These are phyloP conservation scores for Cygnus buccinator DNA, from an alignment of 2,113 vertebrate genomes.

Conservation along the genomic window DNA sequence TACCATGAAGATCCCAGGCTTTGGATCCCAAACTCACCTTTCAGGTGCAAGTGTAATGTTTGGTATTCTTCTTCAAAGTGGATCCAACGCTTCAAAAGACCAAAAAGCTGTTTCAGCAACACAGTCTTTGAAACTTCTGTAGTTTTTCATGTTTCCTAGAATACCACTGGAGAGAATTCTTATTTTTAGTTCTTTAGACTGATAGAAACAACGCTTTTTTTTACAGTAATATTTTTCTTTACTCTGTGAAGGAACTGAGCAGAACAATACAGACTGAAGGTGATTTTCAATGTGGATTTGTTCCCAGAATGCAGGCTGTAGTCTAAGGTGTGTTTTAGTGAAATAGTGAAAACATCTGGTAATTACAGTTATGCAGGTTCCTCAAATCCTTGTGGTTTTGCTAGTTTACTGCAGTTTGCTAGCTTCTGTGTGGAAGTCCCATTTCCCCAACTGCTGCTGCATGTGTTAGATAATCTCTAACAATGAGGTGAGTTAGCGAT, in stretches of 20 bases:
- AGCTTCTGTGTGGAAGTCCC: background rate
- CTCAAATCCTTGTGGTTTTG: background rate
- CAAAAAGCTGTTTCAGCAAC: background rate
- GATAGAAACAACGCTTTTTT: background rate
- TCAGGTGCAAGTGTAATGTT: background rate
- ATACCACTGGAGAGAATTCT: background rate
- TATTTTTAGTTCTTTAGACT: background rate
- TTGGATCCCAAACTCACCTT: background rate
- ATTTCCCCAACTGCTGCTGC: background rate
- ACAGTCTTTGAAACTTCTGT: background rate
- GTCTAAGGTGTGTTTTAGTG: background rate
- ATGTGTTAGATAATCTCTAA: background rate
- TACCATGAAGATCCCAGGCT: background rate
- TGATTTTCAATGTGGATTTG: background rate
- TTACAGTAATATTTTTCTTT: background rate
- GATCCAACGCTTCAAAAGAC: background rate
- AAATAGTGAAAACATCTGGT: background rate
- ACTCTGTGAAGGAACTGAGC: background rate
- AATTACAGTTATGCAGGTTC: background rate
- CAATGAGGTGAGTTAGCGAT: background rate
- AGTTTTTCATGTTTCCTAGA: fast-evolving
- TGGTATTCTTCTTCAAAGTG: background rate
- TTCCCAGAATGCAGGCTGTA: background rate
- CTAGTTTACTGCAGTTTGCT: background rate
- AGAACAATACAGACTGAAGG: background rate